phyloP scores from a whole-genome alignment of 2,888 invertebrate species.

The Altica lythri region DNA sequence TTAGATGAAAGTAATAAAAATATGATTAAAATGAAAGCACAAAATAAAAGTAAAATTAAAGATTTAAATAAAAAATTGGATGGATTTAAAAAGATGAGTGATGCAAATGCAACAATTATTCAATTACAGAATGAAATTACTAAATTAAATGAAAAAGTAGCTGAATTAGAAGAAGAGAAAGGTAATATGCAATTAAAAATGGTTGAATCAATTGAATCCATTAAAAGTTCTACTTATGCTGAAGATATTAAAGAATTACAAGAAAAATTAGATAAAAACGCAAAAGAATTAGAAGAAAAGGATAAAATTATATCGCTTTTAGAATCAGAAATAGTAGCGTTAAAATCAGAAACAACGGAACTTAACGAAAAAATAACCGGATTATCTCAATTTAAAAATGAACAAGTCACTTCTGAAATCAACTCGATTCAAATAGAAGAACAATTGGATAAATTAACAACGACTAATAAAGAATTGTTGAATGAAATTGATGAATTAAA shows the following conservation, averaged over 20 bases:
- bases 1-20: slow-evolving; percentile 76
- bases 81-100: slow-evolving; percentile 68
- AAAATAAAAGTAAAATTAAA: slow-evolving; percentile 73
- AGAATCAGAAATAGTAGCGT: slow-evolving; percentile 59
- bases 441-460: slow-evolving; percentile 65
- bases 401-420: slow-evolving; percentile 77
- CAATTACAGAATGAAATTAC: slow-evolving; percentile 67
- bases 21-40: slow-evolving; percentile 76
- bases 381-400: slow-evolving; percentile 67
- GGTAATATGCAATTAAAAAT: slow-evolving; percentile 86
- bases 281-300: slow-evolving; percentile 43
- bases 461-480: slow-evolving; percentile 60
- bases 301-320: slow-evolving; percentile 46
- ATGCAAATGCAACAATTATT: slow-evolving; percentile 70
- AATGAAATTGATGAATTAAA: slow-evolving; percentile 60
- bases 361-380: slow-evolving; percentile 67
- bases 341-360: slow-evolving; percentile 66
- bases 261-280: slow-evolving; percentile 40
- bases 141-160: slow-evolving; percentile 73
- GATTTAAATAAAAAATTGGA: slow-evolving; percentile 77
- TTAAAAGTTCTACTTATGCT: slow-evolving; percentile 39
- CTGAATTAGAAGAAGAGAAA: slow-evolving; percentile 83
- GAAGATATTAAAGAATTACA: slow-evolving; percentile 48
- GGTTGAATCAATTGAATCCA: slow-evolving; percentile 65
- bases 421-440: slow-evolving; percentile 80